Conservation (phyloP, 2,888 invertebrate genomes). For the Andrena haemorrhoa region DNA sequence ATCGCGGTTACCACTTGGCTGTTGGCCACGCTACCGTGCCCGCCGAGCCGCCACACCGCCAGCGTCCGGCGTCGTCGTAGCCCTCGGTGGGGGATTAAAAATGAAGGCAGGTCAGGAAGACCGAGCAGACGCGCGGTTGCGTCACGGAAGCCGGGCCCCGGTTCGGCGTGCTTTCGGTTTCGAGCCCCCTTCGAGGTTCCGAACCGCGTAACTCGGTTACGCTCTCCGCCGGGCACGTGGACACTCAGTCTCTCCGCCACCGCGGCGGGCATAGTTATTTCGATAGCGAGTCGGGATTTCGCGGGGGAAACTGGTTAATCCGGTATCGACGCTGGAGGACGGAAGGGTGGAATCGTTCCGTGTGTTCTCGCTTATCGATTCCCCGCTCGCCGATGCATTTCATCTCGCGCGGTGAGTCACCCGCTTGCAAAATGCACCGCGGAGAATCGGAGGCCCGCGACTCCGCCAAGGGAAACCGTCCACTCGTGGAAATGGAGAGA, state of each 20-base stretch:
- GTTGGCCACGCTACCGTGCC: slow-evolving; percentile 52
- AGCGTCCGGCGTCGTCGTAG: slow-evolving; percentile 8
- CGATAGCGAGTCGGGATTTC: slow-evolving; percentile 30
- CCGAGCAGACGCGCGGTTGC: slow-evolving; percentile 56
- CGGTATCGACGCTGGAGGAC: slow-evolving; percentile 36
- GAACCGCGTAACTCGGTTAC: slow-evolving; percentile 35
- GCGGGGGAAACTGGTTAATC: slow-evolving; percentile 50
- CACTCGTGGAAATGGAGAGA: slow-evolving; percentile 54
- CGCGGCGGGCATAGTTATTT: slow-evolving; percentile 2
- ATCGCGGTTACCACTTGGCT: slow-evolving; percentile 65
- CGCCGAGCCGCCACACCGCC: slow-evolving; percentile 9
- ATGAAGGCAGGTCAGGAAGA: slow-evolving; percentile 74
- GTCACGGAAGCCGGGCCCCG: slow-evolving; percentile 62
- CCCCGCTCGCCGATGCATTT: slow-evolving; percentile 24
- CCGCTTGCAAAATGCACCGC: slow-evolving; percentile 48
- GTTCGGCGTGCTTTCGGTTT: slow-evolving; percentile 48
- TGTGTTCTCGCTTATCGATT: slow-evolving; percentile 40
- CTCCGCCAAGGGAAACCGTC: slow-evolving; percentile 25
- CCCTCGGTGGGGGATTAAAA: slow-evolving; percentile 63
- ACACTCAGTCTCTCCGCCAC: slow-evolving; percentile 6
- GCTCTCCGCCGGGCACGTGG: neutral
- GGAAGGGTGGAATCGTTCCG: slow-evolving; percentile 34
- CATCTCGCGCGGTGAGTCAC: slow-evolving; percentile 50
- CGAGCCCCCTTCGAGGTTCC: slow-evolving; percentile 37
- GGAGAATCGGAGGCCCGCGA: slow-evolving; percentile 16